Evolutionary conservation across 1,140 invertebrate genomes (phyloP), one percentile per base, ranked within the genome.

Genomic region (Araneus ventricosus): DNA sequence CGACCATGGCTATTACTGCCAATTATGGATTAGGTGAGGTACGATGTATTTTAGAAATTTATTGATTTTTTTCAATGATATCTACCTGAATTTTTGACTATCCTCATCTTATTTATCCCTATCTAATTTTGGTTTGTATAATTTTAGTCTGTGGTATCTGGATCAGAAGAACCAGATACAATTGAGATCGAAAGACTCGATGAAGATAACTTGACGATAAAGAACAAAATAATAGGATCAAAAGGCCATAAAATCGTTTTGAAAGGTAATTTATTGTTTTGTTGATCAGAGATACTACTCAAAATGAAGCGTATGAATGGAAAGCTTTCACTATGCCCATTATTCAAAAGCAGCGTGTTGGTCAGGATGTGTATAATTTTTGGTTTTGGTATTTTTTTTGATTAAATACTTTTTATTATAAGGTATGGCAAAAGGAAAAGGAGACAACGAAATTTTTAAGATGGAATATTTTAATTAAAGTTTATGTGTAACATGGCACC

Each of bases 11-110:
- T 24, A 96, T 98, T 89, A 97, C 97, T n/a, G 97, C 97, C 0
- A 98, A 98, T 95, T 97, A 97, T 95, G 98, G 98, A 0, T 95
- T 98, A 7, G 98, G 98, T 93, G 98, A 98, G 86, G 84, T 94
- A 93, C 14, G 90, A 45, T 22, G 34, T 17, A 52, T 89, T 52
- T 52, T 22, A 45, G 24, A 6, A 1, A 34, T 39, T 41, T 4
- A 22, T 24, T 45, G 34, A 22, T 59, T 59, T 59, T 59, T 8
- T n/a, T 8, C 8, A 30, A 34, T 8, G 34, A 34, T 17, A 75
- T 30, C 17, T 75, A 34, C 0, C 17, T 34, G 34, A 2, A n/a
- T 34, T 34, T 30, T 57, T 57, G 10, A 57, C 20, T 57, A 57
- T 57, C 10, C 20, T 57, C 2, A 57, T 10, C 10, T 57, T 57